Evolutionary conservation across 2,113 vertebrate genomes (phyloP), one percentile per base, ranked within the genome.

Genomic region (Syrmaticus mikado): DNA sequence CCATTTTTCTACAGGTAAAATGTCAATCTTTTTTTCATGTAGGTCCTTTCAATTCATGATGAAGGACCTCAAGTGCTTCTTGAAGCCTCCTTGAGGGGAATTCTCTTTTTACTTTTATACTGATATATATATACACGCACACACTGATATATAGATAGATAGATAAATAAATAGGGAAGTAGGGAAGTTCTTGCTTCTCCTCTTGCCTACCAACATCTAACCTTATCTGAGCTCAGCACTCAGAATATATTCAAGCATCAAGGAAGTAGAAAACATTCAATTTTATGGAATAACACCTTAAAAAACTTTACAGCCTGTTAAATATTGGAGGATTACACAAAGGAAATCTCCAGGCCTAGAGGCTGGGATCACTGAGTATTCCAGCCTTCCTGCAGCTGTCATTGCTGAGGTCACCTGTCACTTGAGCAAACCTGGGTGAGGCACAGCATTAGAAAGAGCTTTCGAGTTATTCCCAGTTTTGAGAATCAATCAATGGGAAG

Each of bases 401-500:
- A 41, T 28, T 85, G 90, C 65, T 62, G 60, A 90, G 40, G 20
- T 36, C 13, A 24, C 6, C 46, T 38, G n/a, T 62, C 61, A 38
- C 45, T 53, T 20, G 24, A 71, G 41, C 36, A 71, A 62, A 48
- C 17, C 45, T 4, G 6, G 4, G 4, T 5, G 58, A 70, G 61
- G 20, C 8, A 8, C 0, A 1, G 16, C 4, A 2, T 53, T 88
- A 70, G 73, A 60, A 80, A 20, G 82, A 83, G 34, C 27, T 8
- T 1, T 2, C 19, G 30, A 77, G 24, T 4, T 46, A 13, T 66
- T 83, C 18, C 45, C 40, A 14, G 24, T 17, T 77, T 73, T 25
- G 11, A 20, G 34, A 61, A 52, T 27, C 18, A 8, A 3, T 36
- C 1, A 2, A 24, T 34, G 0, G 0, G 50, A 73, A 19, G 17